These are phyloP conservation scores for Zoanthus sociatus DNA, from an alignment of 92 coral and sea anemone genomes.

Conservation along the genomic window DNA sequence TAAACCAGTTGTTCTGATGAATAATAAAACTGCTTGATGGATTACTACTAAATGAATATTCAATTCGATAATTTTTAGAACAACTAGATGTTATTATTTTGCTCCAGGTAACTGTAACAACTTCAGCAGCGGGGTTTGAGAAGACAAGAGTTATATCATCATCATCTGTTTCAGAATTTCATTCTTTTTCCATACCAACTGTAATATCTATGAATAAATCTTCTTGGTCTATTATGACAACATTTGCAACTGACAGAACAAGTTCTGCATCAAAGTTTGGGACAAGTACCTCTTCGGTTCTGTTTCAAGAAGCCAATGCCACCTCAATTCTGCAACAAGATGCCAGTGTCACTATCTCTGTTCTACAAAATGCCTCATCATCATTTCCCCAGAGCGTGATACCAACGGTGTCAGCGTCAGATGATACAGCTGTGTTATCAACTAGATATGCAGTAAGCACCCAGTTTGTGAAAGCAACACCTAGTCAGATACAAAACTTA, in stretches of 20 bases:
- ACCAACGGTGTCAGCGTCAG: conserved; percentile 26
- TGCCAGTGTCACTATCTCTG: neutral
- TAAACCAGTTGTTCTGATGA: too few relatives aligned
- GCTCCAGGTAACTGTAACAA: neutral
- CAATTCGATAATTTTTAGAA: too few relatives aligned
- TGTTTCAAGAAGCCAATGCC: neutral
- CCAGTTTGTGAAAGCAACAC: neutral
- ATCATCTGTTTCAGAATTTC: neutral
- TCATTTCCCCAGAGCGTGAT: neutral
- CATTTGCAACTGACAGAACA: neutral
- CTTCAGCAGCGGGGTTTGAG: neutral
- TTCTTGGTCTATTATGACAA: neutral
- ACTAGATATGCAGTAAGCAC: neutral
- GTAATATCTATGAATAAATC: neutral
- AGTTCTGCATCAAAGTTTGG: conserved; percentile 7
- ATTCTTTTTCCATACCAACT: neutral
- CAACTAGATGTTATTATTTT: neutral
- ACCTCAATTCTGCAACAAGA: neutral
- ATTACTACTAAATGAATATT: too few relatives aligned
- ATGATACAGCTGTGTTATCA: neutral
- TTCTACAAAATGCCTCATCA: neutral
- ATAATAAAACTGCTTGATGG: too few relatives aligned
- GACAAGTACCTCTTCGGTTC: neutral
- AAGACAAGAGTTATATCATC: neutral
- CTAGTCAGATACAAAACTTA: conserved; percentile 9